phyloP scores from a whole-genome alignment of 1,140 invertebrate species.

The Anoplophora glabripennis region DNA sequence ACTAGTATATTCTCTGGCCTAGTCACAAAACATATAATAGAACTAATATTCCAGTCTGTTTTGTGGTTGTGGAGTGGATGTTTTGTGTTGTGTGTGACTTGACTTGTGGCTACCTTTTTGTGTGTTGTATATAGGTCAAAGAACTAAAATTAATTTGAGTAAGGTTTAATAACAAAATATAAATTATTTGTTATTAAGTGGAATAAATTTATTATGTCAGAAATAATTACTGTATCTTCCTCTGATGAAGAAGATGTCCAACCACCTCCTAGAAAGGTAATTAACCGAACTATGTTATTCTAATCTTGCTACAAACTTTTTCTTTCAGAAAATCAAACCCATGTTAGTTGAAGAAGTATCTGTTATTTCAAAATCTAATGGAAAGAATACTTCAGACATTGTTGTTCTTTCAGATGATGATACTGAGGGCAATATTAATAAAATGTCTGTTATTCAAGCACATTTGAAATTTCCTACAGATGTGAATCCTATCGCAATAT shows the following conservation, averaged over 20 bases:
- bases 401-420: not conserved
- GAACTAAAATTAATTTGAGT: no score
- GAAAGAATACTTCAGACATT: not conserved
- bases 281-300: not conserved
- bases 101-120: no score
- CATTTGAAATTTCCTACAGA: not conserved
- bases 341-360: not conserved
- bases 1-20: no score
- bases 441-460: conserved; percentile 4
- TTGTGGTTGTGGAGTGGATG: no score
- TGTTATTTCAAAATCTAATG: not conserved
- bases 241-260: not conserved
- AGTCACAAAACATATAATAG: no score
- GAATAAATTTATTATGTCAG: conserved; percentile 12
- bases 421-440: not conserved
- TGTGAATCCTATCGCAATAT: not conserved
- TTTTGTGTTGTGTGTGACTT: no score
- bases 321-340: conserved; percentile 9
- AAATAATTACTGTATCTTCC: conserved; percentile 1
- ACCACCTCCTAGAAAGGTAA: conserved; percentile 6
- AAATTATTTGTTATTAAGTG: no score
- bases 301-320: not conserved
- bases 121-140: no score
- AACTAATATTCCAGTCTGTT: no score
- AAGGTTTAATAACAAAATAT: no score